Percentiles rank a stretch among this genome's conserved stretches.
Evolutionary conservation across 1,140 invertebrate species (phyloP).

Genomic region (Cyclargus thomasi): DNA sequence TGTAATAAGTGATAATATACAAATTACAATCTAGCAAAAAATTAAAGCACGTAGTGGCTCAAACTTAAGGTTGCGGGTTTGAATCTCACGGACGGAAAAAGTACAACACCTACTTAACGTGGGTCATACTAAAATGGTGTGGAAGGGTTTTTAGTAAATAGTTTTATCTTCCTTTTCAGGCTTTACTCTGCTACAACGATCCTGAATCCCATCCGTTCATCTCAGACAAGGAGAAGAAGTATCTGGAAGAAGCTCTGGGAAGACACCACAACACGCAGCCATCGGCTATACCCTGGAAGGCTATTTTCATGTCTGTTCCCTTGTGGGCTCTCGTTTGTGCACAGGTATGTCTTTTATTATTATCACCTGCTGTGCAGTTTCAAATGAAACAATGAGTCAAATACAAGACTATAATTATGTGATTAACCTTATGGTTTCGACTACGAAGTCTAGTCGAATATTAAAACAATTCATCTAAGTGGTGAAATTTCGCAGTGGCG

Average conservation of each 20-base stretch:
- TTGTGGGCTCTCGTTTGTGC: slow-evolving; percentile 78
- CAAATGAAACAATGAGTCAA: too few species aligned
- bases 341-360: slow-evolving; percentile 70
- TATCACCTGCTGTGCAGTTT: not conserved
- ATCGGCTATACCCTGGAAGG: slow-evolving; percentile 77
- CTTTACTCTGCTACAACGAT: slow-evolving; percentile 77
- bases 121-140: too few species aligned
- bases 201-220: slow-evolving; percentile 84
- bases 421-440: too few species aligned
- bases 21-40: too few species aligned
- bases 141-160: too few species aligned
- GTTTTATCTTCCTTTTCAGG: slow-evolving; percentile 54
- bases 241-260: slow-evolving; percentile 78
- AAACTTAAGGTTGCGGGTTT: too few species aligned
- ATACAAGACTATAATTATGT: too few species aligned
- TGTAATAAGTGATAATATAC: too few species aligned
- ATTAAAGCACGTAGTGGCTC: too few species aligned
- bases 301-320: slow-evolving; percentile 78
- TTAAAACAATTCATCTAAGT: not conserved
- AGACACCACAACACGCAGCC: slow-evolving; percentile 73
- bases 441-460: too few species aligned
- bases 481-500: not conserved
- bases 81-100: too few species aligned
- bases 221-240: slow-evolving; percentile 78
- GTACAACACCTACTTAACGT: too few species aligned